Conservation (phyloP, 2,888 invertebrate species). For the Buathra laborator region DNA sequence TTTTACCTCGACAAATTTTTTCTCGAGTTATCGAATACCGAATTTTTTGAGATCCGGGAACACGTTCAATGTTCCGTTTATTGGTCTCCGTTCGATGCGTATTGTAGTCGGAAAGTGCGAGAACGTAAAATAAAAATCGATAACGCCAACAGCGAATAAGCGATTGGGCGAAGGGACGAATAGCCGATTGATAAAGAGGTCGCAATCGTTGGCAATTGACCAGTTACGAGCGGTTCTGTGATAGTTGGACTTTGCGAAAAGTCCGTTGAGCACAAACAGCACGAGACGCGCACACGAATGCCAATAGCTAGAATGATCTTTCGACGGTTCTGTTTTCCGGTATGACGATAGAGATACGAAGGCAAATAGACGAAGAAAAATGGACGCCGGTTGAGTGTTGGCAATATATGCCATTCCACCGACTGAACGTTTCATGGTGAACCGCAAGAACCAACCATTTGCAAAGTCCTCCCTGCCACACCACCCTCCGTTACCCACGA, state of each 20-base stretch:
- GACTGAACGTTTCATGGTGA: slow-evolving; percentile 25
- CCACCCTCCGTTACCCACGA: neutral
- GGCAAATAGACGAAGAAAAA: slow-evolving; percentile 1
- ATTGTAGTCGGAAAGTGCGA: neutral
- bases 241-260: too few relatives aligned
- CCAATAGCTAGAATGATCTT: too few relatives aligned
- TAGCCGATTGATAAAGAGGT: too few relatives aligned
- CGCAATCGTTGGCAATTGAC: too few relatives aligned
- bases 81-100: neutral
- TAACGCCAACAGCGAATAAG: neutral
- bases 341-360: neutral
- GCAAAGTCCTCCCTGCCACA: slow-evolving; percentile 5
- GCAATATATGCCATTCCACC: slow-evolving; percentile 1
- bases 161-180: too few relatives aligned
- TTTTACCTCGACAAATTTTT: neutral
- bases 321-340: too few relatives aligned
- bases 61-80: too few relatives aligned
- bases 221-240: too few relatives aligned
- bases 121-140: neutral
- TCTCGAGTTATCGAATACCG: neutral
- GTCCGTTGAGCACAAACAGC: too few relatives aligned
- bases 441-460: slow-evolving; percentile 14
- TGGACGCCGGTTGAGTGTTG: neutral
- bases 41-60: neutral
- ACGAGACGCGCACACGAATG: too few relatives aligned